phyloP scores from a whole-genome alignment of 2,888 invertebrate species.

The Athalia circularis region DNA sequence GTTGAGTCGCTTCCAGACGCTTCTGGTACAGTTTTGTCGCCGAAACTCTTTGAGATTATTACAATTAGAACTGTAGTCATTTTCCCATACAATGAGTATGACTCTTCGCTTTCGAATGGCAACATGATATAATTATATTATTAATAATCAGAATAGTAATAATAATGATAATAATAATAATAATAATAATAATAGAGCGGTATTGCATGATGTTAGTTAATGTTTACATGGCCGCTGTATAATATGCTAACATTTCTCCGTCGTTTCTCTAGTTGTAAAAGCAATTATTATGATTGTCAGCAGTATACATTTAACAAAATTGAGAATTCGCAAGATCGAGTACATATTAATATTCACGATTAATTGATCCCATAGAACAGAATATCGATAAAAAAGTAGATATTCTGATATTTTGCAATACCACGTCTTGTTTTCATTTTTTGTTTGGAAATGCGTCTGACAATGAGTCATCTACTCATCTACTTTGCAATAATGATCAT shows the following conservation, averaged over 20 bases:
- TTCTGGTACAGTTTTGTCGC: not conserved
- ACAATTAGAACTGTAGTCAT: not conserved
- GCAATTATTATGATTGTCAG: too few species aligned
- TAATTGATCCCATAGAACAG: too few species aligned
- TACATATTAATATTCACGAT: too few species aligned
- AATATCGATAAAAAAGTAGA: too few species aligned
- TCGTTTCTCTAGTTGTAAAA: too few species aligned
- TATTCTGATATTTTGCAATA: too few species aligned
- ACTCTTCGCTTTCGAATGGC: not conserved
- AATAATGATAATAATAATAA: not conserved
- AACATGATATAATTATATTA: not conserved
- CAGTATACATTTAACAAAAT: too few species aligned
- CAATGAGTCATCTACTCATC: not conserved
- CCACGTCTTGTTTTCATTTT: too few species aligned
- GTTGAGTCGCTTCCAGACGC: not conserved
- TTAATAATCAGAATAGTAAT: constrained; percentile 17
- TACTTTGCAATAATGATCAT: not conserved
- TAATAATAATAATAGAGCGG: not conserved
- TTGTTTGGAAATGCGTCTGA: not conserved
- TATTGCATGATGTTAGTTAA: too few species aligned
- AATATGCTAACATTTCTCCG: too few species aligned
- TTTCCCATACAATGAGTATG: not conserved
- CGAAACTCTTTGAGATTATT: not conserved
- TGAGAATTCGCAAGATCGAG: too few species aligned
- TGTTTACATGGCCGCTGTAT: too few species aligned